A percentile compares a stretch with the other conserved stretches of the same genome.
phyloP scores from a whole-genome alignment of 2,113 vertebrate genomes.

The Nestor notabilis region DNA sequence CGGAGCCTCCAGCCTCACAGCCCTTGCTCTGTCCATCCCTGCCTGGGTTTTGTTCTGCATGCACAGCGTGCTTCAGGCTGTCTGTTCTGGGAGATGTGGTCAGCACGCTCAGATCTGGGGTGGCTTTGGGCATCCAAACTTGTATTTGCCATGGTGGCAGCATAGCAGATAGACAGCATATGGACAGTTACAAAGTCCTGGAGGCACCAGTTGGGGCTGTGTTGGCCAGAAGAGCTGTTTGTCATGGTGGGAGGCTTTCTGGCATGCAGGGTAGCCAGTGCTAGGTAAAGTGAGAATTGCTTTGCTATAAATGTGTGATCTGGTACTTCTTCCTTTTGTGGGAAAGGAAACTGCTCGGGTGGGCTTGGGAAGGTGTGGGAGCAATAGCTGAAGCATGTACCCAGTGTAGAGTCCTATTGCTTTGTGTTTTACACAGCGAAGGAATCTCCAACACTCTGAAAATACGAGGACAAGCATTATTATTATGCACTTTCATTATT shows the following conservation, averaged over 20 bases:
- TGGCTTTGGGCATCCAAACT: not conserved
- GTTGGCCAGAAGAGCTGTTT: not conserved
- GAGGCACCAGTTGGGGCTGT: not conserved
- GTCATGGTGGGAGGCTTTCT: not conserved
- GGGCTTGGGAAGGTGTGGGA: not conserved
- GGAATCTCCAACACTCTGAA: not conserved
- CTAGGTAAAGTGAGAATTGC: not conserved
- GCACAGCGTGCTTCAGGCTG: accelerated
- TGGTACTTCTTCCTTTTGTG: not conserved
- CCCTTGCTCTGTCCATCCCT: not conserved
- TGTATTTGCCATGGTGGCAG: not conserved
- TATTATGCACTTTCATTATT: not conserved
- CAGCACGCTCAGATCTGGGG: not conserved
- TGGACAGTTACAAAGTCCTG: not conserved
- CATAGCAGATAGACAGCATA: not conserved
- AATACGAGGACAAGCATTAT: not conserved
- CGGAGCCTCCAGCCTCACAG: not conserved
- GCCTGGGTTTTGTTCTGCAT: not conserved
- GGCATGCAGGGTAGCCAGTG: not conserved
- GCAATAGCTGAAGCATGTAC: not conserved
- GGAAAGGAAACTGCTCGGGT: accelerated
- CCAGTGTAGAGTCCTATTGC: not conserved
- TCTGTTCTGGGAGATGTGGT: not conserved
- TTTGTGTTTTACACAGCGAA: not conserved
- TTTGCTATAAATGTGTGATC: not conserved